These are phyloP conservation scores for Caenorhabditis elegans DNA, from an alignment of 1,140 invertebrate species.

Conservation along the genomic window DNA sequence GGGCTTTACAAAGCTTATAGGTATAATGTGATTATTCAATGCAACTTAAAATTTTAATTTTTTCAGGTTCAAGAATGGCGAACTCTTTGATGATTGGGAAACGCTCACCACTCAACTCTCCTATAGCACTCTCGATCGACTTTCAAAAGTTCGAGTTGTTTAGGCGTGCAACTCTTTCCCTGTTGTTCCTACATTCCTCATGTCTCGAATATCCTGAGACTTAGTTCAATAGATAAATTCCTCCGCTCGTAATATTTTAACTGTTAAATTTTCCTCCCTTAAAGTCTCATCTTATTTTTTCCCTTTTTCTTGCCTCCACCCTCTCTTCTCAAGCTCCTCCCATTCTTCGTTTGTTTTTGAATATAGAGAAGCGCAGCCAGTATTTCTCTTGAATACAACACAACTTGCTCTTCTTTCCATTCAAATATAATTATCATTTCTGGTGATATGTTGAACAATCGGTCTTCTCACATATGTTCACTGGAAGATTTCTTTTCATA, in stretches of 20 bases:
- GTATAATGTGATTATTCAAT: not conserved
- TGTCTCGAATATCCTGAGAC: no score
- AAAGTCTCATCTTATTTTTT: no score
- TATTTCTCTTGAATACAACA: not conserved
- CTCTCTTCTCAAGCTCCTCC: not conserved
- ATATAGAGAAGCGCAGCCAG: not conserved
- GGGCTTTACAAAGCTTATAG: no score
- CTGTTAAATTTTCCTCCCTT: not conserved
- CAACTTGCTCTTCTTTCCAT: not conserved
- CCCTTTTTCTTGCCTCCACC: not conserved
- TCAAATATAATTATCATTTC: not conserved
- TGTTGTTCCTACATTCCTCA: no score
- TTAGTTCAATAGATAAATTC: no score
- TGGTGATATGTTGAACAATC: not conserved
- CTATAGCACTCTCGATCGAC: not conserved
- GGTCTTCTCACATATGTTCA: not conserved
- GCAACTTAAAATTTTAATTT: not conserved
- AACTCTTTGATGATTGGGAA: not conserved
- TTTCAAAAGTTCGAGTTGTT: constrained; percentile 22
- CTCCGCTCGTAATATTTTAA: not conserved
- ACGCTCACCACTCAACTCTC: not conserved
- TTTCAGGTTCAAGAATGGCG: constrained; percentile 21
- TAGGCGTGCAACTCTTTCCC: no score
- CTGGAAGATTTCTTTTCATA: not conserved
- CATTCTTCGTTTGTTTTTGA: not conserved